These are phyloP conservation scores for Microctonus hyperodae DNA, from an alignment of 2,888 invertebrate species.

Conservation along the genomic window DNA sequence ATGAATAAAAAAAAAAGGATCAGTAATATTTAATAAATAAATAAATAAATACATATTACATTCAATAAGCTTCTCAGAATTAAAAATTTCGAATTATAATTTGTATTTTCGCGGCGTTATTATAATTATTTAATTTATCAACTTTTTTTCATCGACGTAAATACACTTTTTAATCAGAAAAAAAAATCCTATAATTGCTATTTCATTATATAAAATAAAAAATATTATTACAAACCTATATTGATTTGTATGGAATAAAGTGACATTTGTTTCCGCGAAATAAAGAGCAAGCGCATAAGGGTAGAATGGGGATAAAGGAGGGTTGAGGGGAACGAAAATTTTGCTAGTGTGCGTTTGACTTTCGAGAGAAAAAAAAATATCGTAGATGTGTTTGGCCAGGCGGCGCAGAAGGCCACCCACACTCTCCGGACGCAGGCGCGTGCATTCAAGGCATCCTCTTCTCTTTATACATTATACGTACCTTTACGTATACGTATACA, in stretches of 20 bases:
- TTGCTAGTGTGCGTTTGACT: constrained; percentile 34
- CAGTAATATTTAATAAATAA: no score
- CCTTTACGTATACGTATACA: not conserved
- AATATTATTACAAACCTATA: not conserved
- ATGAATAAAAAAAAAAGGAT: no score
- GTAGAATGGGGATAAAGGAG: not conserved
- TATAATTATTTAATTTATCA: not conserved
- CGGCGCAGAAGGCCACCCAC: constrained; percentile 46
- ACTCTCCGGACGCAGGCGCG: constrained; percentile 34
- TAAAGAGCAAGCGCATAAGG: not conserved
- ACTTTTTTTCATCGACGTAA: not conserved
- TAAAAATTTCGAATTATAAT: not conserved
- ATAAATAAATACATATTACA: not conserved
- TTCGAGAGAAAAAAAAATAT: constrained; percentile 24
- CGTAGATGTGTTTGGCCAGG: constrained; percentile 49
- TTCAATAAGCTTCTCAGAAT: not conserved
- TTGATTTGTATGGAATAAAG: not conserved
- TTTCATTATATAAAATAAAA: not conserved
- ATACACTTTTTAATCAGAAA: not conserved
- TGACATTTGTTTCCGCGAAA: not conserved
- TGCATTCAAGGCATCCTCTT: constrained; percentile 31
- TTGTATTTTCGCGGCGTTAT: not conserved
- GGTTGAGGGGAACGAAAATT: not conserved
- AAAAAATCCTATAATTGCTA: not conserved
- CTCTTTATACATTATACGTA: not conserved